Conservation (phyloP, 2,113 vertebrate species). For the Nannospalax galili region DNA sequence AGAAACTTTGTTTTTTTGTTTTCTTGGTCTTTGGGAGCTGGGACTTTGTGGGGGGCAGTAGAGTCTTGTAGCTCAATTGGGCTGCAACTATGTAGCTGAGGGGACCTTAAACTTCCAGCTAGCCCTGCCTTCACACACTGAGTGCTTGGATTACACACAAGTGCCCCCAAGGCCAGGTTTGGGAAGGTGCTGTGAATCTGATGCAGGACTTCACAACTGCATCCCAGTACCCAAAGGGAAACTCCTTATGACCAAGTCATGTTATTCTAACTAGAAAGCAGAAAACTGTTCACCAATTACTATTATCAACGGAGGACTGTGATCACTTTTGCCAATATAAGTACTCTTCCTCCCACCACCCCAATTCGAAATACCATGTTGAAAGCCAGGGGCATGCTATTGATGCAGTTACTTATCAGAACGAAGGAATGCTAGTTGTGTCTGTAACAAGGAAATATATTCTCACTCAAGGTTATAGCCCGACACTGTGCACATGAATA, state of each 20-base stretch:
- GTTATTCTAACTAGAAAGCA: background rate
- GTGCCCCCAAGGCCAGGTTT: too few species aligned
- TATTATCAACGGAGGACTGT: background rate
- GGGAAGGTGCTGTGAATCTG: too few species aligned
- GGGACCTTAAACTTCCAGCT: background rate
- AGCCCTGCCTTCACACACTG: background rate
- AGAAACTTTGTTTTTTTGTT: too few species aligned
- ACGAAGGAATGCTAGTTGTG: background rate
- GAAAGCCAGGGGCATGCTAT: background rate
- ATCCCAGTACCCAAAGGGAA: background rate
- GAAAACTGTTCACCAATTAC: background rate
- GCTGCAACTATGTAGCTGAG: background rate
- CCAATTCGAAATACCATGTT: background rate
- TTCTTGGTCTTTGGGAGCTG: background rate
- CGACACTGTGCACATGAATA: background rate
- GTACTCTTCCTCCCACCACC: background rate
- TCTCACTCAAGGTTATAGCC: background rate
- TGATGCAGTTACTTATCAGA: background rate
- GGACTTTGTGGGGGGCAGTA: background rate
- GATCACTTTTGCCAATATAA: background rate
- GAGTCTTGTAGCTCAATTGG: background rate
- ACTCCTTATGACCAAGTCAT: background rate
- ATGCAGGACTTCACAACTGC: background rate
- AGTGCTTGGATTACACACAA: background rate
- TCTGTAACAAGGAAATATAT: background rate